Evolutionary conservation across 2,888 invertebrate species (phyloP).

Genomic region (Uropetala carovei): DNA sequence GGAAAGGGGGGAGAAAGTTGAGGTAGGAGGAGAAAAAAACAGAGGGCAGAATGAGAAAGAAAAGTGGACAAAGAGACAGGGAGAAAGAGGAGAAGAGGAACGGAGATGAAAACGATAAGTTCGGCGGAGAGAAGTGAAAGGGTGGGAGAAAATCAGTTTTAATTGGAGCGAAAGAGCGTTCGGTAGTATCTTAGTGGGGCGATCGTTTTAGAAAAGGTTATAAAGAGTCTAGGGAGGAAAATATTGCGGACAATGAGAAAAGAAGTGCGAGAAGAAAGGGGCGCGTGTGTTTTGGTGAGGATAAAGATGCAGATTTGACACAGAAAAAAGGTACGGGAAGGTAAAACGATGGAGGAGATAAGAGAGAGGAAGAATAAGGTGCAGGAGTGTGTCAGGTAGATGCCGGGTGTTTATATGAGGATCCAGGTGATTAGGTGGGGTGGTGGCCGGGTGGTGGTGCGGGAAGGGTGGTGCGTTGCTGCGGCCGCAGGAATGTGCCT

Average conservation of each 20-base stretch:
- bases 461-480: not conserved
- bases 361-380: not conserved
- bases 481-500: not conserved
- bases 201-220: not conserved
- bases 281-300: not conserved
- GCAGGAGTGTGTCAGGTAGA: not conserved
- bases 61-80: not conserved
- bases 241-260: not conserved
- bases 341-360: not conserved
- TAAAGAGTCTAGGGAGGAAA: not conserved
- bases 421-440: not conserved
- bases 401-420: not conserved
- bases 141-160: not conserved
- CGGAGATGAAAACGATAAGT: not conserved
- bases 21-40: constrained; percentile 12
- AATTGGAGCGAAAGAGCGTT: not conserved
- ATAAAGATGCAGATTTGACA: not conserved
- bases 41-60: not conserved
- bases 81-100: not conserved
- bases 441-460: not conserved
- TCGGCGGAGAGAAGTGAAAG: not conserved
- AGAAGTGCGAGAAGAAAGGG: not conserved
- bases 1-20: not conserved
- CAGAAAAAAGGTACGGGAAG: not conserved
- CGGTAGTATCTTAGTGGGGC: not conserved